A percentile compares a stretch with the other conserved stretches of the same genome.
Conservation (phyloP, 2,113 vertebrate genomes). For the Centropristis striata region DNA sequence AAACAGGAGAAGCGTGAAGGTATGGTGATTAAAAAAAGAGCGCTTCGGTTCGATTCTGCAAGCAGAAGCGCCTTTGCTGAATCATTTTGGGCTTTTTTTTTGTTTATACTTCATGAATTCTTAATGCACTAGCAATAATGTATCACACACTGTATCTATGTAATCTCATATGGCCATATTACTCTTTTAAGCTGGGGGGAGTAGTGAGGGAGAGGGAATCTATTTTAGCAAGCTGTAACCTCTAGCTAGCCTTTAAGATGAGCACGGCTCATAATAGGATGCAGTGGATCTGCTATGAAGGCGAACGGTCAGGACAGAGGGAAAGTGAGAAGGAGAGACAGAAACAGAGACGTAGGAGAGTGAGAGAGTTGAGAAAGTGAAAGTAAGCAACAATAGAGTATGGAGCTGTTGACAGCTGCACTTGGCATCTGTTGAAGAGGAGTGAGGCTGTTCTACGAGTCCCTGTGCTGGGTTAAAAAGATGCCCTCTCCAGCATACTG, state of each 20-base stretch:
- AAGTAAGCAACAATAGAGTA: slow-evolving; percentile 79
- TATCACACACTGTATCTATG: slow-evolving; percentile 74
- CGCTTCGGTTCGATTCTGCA: slow-evolving; percentile 68
- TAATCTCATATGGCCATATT: slow-evolving; percentile 75
- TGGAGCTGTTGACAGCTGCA: slow-evolving; percentile 91
- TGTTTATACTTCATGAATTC: slow-evolving; percentile 81
- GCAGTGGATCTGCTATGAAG: slow-evolving; percentile 58
- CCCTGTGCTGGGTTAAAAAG: slow-evolving; percentile 94
- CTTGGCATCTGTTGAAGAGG: slow-evolving; percentile 93
- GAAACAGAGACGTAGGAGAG: slow-evolving; percentile 29
- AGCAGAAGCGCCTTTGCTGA: slow-evolving; percentile 68
- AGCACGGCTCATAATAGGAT: slow-evolving; percentile 59
- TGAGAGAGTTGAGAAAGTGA: slow-evolving; percentile 54
- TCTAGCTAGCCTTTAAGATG: slow-evolving; percentile 67
- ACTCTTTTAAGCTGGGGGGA: slow-evolving; percentile 63
- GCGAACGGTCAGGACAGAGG: slow-evolving; percentile 40
- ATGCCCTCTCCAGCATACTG: slow-evolving; percentile 91
- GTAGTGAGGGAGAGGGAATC: slow-evolving; percentile 54
- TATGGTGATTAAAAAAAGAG: slow-evolving; percentile 75
- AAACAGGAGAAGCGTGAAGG: slow-evolving; percentile 71
- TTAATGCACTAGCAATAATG: slow-evolving; percentile 79
- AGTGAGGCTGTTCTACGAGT: slow-evolving; percentile 89
- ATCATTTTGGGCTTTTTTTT: slow-evolving; percentile 64
- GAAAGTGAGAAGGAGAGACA: slow-evolving; percentile 23
- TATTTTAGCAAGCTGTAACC: slow-evolving; percentile 67